Evolutionary conservation across 2,888 invertebrate species (phyloP).

Genomic region (Agriotes lineatus): DNA sequence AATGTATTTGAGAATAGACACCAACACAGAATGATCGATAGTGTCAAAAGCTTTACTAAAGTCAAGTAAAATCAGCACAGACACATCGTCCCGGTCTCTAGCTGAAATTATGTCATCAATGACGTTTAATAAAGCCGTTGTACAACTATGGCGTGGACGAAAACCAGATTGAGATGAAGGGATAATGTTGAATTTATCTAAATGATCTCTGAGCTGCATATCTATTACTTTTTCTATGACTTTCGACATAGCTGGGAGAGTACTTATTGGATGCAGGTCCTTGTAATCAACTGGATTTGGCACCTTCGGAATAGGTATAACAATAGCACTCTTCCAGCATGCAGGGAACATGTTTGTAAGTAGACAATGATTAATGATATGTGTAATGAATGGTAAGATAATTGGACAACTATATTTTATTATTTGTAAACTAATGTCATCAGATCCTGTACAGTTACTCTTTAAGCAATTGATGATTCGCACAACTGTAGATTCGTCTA

Average conservation of each 20-base stretch:
- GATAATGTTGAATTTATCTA: not conserved
- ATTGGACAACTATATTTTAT: conserved; percentile 14
- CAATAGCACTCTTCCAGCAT: conserved; percentile 48
- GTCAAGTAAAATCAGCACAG: conserved; percentile 37
- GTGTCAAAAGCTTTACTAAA: conserved; percentile 19
- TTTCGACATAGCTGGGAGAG: conserved; percentile 43
- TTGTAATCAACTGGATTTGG: conserved; percentile 23
- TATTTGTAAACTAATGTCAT: not conserved
- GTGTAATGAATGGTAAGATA: conserved; percentile 20
- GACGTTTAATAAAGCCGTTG: not conserved
- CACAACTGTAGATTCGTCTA: not conserved
- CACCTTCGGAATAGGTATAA: conserved; percentile 49
- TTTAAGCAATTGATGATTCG: not conserved
- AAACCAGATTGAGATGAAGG: conserved; percentile 13
- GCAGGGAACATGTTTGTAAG: conserved; percentile 39
- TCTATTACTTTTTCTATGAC: conserved; percentile 42
- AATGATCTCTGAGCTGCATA: conserved; percentile 42
- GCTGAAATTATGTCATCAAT: conserved; percentile 27
- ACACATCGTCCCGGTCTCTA: conserved; percentile 43
- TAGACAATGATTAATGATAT: conserved; percentile 25
- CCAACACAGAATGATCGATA: conserved; percentile 1
- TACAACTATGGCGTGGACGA: not conserved
- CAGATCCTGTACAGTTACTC: not conserved
- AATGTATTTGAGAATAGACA: conserved; percentile 5
- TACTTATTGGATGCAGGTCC: conserved; percentile 51